Percentiles rank a stretch among this genome's conserved stretches.
phyloP scores from a whole-genome alignment of 1,140 invertebrate species.

The Dendrolimus punctatus region DNA sequence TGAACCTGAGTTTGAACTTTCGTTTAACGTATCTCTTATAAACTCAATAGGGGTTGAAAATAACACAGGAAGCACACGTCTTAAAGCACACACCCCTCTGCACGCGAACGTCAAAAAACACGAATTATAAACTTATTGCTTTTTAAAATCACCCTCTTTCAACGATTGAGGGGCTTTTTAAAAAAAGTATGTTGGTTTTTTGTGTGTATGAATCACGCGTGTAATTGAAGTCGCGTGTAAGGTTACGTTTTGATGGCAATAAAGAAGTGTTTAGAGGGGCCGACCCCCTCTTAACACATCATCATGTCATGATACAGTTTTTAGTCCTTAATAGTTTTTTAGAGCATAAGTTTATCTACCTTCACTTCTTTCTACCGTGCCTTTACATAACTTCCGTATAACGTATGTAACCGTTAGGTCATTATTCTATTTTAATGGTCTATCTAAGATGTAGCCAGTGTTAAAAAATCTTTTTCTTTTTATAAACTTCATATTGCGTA shows the following conservation, averaged over 20 bases:
- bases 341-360: too few species aligned
- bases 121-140: constrained; percentile 43
- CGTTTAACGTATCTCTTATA: constrained; percentile 3
- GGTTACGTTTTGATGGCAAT: constrained; percentile 1
- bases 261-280: background rate
- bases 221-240: constrained; percentile 17
- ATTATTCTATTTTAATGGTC: too few species aligned
- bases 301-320: too few species aligned
- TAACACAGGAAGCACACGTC: constrained; percentile 35
- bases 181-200: constrained; percentile 28
- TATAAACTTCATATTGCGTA: too few species aligned
- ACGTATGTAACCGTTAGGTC: too few species aligned
- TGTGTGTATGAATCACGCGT: constrained; percentile 23
- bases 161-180: constrained; percentile 16
- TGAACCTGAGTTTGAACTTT: too few species aligned
- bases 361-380: too few species aligned
- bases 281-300: too few species aligned
- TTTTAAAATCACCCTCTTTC: constrained; percentile 39
- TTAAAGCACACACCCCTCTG: constrained; percentile 34
- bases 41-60: constrained; percentile 28
- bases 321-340: too few species aligned
- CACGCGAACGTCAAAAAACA: constrained; percentile 59
- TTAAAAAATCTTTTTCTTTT: too few species aligned
- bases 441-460: too few species aligned
- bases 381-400: too few species aligned